Evolutionary conservation across 2,888 invertebrate species (phyloP), one percentile per base, ranked within the genome.

Genomic region (Stenchaetothrips biformis): DNA sequence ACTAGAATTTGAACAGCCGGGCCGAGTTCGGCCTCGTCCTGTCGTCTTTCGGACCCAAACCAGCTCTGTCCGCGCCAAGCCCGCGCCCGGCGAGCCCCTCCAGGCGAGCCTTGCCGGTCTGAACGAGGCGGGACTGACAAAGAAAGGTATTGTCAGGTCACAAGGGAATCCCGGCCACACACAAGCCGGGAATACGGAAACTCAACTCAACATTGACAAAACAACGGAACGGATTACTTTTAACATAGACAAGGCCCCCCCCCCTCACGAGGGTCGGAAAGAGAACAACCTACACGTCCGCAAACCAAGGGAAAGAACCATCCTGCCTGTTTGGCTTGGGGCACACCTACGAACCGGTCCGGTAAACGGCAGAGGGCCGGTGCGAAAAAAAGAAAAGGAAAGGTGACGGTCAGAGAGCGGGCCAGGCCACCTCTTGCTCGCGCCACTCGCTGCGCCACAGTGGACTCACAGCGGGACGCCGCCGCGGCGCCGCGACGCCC

Each of bases 1-100:
- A 67, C 67, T 67, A 67, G 67, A 67, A 21, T 67, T 21, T n/a
- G 21, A 67, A 67, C 67, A 67, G 67, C 67, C 67, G 67, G 67
- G n/a, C 16, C 21, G 21, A 4, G 67, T 67, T 21, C 67, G 21
- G 67, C 21, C 53, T 11, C 53, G 1, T 18, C 18, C 53, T 53
- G 21, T 67, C 21, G 21, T 67, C 21, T n/a, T 67, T 67, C 67
- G 67, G 67, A 67, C 67, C 67, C 67, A 67, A 67, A 67, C 67
- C 67, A 67, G 67, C 67, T 67, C 67, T 67, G 67, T 67, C 67
- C 67, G 9, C 67, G 21, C 21, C 67, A 6, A 4, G 67, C 4
- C 67, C 13, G n/a, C 11, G n/a, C n/a, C n/a, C n/a, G 53, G 2
- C 53, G 2, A 53, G 53, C 49, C 49, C 49, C 49, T 49, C 8